A percentile compares a stretch with the other conserved stretches of the same genome.
Evolutionary conservation across 2,113 vertebrate genomes (phyloP).

Genomic region (Aldabrachelys gigantea): DNA sequence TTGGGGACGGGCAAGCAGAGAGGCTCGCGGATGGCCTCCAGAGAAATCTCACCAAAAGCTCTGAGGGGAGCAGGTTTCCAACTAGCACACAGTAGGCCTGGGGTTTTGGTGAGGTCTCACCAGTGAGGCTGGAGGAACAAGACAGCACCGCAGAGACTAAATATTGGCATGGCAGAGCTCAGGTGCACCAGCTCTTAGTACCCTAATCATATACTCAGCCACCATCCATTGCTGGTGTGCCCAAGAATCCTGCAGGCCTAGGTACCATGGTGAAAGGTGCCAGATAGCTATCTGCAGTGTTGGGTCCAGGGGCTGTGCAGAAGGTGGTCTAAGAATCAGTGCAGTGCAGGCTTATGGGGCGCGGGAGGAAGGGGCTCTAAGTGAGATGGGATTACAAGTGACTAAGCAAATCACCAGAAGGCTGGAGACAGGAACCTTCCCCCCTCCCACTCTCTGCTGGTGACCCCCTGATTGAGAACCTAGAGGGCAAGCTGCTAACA

Average conservation of each 20-base stretch:
- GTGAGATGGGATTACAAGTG: background rate
- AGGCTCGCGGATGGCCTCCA: background rate
- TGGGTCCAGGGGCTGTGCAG: background rate
- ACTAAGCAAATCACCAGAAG: background rate
- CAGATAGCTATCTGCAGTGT: background rate
- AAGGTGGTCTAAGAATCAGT: background rate
- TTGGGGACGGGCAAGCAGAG: background rate
- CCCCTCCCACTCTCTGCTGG: background rate
- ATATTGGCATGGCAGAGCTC: background rate
- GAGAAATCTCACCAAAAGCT: background rate
- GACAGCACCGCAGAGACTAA: background rate
- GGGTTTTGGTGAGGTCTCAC: background rate
- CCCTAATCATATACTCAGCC: background rate
- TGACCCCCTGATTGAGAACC: background rate
- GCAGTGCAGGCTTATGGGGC: background rate
- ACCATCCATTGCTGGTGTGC: background rate
- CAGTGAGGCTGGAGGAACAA: background rate
- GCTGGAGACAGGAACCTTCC: background rate
- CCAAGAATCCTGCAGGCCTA: background rate
- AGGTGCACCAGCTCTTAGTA: background rate
- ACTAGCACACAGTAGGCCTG: background rate
- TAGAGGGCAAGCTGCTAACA: background rate
- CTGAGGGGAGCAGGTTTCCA: background rate
- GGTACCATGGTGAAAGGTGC: background rate
- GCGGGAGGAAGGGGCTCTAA: background rate